Percentiles rank a stretch among this genome's conserved stretches.
phyloP scores from a whole-genome alignment of 2,797 vertebrate species.

The Crossoptilon crossoptilon region DNA sequence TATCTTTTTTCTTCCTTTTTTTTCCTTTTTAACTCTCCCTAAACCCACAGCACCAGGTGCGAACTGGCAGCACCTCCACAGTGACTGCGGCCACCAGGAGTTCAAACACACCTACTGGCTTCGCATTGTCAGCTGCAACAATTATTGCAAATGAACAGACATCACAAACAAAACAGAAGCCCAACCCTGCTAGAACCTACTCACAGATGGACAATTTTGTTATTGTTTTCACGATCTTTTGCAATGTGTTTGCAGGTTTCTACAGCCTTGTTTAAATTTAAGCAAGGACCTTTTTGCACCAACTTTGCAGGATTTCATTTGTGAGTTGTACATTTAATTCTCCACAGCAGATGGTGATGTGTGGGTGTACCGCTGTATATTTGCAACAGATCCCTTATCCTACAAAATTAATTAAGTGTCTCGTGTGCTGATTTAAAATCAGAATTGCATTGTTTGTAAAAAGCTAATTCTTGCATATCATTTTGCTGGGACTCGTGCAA shows the following conservation, averaged over 20 bases:
- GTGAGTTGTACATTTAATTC: constrained; percentile 89
- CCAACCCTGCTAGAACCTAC: constrained; percentile 21
- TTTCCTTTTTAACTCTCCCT: too few relatives aligned
- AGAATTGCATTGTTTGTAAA: constrained; percentile 63
- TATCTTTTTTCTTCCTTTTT: not conserved
- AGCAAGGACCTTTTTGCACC: constrained; percentile 82
- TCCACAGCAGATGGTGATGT: constrained; percentile 93
- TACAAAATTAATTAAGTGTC: constrained; percentile 82
- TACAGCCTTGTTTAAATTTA: constrained; percentile 82
- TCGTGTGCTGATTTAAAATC: constrained; percentile 75
- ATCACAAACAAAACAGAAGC: not conserved
- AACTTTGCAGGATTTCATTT: constrained; percentile 81
- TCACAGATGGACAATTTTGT: constrained; percentile 74
- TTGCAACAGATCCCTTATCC: constrained; percentile 84
- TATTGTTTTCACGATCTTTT: constrained; percentile 78
- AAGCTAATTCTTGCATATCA: constrained; percentile 56
- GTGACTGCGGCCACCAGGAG: not conserved
- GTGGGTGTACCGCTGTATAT: constrained; percentile 86
- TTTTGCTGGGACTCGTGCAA: constrained; percentile 3
- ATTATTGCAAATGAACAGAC: constrained; percentile 31
- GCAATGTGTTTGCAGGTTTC: constrained; percentile 80
- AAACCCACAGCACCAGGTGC: not conserved
- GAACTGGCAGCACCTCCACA: not conserved
- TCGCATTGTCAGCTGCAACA: constrained; percentile 36
- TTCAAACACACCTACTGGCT: not conserved